Base-by-base conservation (phyloP, 1,140 invertebrate genomes). In the Ceratina japonica region DNA sequence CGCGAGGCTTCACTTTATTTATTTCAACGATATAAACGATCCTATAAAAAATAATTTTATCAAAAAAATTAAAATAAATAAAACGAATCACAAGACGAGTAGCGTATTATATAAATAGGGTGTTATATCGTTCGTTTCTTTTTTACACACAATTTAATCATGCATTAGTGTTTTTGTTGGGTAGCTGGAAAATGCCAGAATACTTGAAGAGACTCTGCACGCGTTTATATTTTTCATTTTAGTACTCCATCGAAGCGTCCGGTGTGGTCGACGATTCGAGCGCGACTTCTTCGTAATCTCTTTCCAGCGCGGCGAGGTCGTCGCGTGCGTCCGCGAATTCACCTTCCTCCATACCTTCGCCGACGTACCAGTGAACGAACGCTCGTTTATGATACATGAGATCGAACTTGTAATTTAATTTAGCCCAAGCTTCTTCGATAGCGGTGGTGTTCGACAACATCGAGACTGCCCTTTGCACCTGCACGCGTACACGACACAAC, bases 321-420 rank as follows among this genome's bases (percentile, higher is more conserved):
- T 86, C 85, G 13, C 85, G 83, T 0, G 85, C 85, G 15, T 86
- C 85, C 24, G 85, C 84, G 83, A 95, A 94, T 89, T 96, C 96
- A 3, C 94, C 94, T 92, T 97, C 96, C 90, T 97, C 96, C 94
- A 97, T 94, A 68, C 96, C 96, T 94, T 97, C 96, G 7, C 96
- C 96, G 10, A 97, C 93, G 86, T 95, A 96, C 93, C 96, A 96
- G 90, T 96, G 96, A 20, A 97, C 94, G 87, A 97, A 96, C 2
- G 96, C 95, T 52, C 96, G 90, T 89, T 96, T 96, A 5, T 94
- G 91, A 84, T 95, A 96, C 95, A 96, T 96, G n/a, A 96, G 85
- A 68, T 95, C 94, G 87, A 96, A 96, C 86, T 97, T 97, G 82
- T 94, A 94, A 86, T 95, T 93, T 5, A 97, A 88, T 52, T 95